These are phyloP conservation scores for Urocyon cinereoargenteus DNA, from an alignment of 2,797 vertebrate genomes.

Conservation along the genomic window DNA sequence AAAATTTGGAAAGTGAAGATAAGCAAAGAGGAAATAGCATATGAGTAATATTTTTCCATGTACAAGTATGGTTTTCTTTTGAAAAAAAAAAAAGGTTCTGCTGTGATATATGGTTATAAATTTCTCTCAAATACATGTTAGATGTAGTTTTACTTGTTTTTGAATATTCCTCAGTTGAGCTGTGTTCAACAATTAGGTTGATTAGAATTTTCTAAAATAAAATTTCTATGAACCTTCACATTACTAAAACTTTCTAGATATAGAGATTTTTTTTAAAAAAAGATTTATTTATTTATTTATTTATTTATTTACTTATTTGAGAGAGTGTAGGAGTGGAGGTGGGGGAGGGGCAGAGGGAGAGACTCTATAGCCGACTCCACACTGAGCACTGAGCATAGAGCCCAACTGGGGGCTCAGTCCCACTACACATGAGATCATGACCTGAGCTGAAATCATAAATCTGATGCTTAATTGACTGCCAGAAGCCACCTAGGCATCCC, in stretches of 20 bases:
- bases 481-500: background rate
- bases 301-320: too few relatives aligned
- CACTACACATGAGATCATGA: background rate
- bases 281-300: background rate
- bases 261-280: background rate
- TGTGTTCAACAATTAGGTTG: background rate
- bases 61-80: background rate
- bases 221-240: background rate
- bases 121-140: background rate
- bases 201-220: background rate
- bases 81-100: background rate
- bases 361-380: background rate
- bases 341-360: background rate
- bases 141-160: background rate
- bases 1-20: slow-evolving; percentile 7
- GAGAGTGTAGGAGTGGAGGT: background rate
- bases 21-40: background rate
- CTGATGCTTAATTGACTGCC: background rate
- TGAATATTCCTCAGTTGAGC: background rate
- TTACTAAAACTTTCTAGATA: background rate
- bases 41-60: background rate
- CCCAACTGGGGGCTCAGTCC: background rate
- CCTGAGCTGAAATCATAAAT: background rate
- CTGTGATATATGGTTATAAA: background rate
- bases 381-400: background rate